Percentiles rank a stretch among this genome's conserved stretches.
Conservation (phyloP, 2,888 invertebrate genomes). For the Liodrosophila aerea region DNA sequence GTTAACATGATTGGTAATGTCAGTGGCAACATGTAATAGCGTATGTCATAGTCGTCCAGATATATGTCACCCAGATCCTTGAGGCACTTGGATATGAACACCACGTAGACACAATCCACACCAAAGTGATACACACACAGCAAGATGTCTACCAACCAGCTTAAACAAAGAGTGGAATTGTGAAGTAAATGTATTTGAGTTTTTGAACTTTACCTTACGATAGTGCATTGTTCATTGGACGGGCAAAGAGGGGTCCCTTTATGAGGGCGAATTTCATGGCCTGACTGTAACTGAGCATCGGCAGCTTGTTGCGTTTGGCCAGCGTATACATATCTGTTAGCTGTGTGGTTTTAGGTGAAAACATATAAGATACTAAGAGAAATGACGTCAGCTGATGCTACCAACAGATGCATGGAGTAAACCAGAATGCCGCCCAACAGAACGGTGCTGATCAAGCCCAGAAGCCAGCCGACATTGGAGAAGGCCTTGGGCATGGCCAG, state of each 20-base stretch:
- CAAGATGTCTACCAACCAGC: slow-evolving; percentile 88
- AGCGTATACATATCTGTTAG: slow-evolving; percentile 49
- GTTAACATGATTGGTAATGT: slow-evolving; percentile 87
- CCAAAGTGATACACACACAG: slow-evolving; percentile 95
- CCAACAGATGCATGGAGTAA: slow-evolving; percentile 93
- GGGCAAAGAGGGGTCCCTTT: slow-evolving; percentile 87
- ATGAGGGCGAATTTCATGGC: slow-evolving; percentile 90
- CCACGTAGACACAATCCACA: slow-evolving; percentile 97
- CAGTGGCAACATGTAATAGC: slow-evolving; percentile 83
- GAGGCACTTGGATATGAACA: slow-evolving; percentile 93
- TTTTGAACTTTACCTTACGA: slow-evolving; percentile 51
- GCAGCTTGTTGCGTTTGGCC: slow-evolving; percentile 85
- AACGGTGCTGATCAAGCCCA: slow-evolving; percentile 90
- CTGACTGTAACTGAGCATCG: slow-evolving; percentile 90
- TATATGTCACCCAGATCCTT: slow-evolving; percentile 87
- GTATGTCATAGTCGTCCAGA: slow-evolving; percentile 83
- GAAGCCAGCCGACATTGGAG: slow-evolving; percentile 90
- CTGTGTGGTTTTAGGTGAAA: slow-evolving; percentile 28
- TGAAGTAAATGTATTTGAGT: not conserved
- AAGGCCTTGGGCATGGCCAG: slow-evolving; percentile 97
- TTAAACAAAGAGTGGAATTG: slow-evolving; percentile 74
- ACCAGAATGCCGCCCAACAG: slow-evolving; percentile 91
- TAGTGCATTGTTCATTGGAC: slow-evolving; percentile 84
- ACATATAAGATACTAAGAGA: not conserved
- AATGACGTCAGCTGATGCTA: slow-evolving; percentile 16